A percentile compares a stretch with the other conserved stretches of the same genome.
Evolutionary conservation across 2,113 vertebrate genomes (phyloP).

Genomic region (Capreolus pygargus): DNA sequence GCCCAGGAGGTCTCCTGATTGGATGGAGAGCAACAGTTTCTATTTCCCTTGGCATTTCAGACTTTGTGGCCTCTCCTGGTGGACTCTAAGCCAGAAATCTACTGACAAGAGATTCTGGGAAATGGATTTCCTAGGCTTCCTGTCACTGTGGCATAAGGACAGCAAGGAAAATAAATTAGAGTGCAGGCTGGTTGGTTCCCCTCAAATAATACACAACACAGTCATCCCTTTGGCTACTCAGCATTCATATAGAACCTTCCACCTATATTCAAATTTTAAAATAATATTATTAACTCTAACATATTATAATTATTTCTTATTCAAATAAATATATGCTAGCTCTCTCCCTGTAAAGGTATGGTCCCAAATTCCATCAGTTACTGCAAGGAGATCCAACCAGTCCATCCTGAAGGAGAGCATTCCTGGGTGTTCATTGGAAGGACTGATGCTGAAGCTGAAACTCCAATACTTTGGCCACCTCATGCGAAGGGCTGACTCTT

Average conservation of each 20-base stretch:
- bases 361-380: neutral
- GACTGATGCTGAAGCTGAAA: no score
- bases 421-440: no score
- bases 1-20: neutral
- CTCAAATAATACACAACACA: neutral
- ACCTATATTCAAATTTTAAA: neutral
- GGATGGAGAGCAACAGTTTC: neutral
- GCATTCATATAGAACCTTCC: neutral
- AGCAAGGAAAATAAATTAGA: neutral
- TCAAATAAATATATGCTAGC: neutral
- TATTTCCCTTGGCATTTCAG: neutral
- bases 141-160: neutral
- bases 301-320: neutral
- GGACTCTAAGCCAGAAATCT: neutral
- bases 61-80: neutral
- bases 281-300: neutral
- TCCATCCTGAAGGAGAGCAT: no score
- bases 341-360: neutral
- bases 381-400: no score
- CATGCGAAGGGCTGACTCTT: accelerated
- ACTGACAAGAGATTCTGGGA: neutral
- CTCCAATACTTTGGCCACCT: no score
- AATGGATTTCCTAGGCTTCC: neutral
- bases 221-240: neutral
- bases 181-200: neutral